Base-by-base conservation (phyloP, 2,888 invertebrate species). In the Idaea straminata region DNA sequence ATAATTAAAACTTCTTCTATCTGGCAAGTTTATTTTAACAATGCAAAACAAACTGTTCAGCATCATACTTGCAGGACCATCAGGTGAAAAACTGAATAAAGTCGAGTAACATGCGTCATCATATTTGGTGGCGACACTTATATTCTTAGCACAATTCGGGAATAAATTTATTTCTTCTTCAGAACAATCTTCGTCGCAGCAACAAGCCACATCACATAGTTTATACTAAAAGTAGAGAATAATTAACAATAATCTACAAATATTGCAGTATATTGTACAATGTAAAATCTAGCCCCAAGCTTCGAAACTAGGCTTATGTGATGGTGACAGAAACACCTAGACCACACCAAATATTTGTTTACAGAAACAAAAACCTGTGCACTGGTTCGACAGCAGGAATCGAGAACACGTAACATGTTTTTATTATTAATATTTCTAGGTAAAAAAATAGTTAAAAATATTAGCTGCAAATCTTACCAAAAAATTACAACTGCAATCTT, bases 191-290 rank as follows among this genome's bases (percentile, higher is more conserved):
- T 77, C 79, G 83, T 98, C 97, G 84, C 98, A 98, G 81, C 97
- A 97, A 81, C 97, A 98, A 83, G 97, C 96, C 64, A 97, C 94
- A 85, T 98, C 97, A 87, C 98, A 98, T 57, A 91, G 88, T 74
- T 92, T 88, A 62, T 86, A 85, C 95, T 96, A 83, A 6, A 87
- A 86, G 62, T 63, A 69, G 10, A 13, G 47, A 47, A 25, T 25
- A 47, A 47, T 47, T 2, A 47, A 61, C 66, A 69, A 57, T 15
- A 70, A 61, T n/a, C 58, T 66, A 64, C 38, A 63, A 47, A 64
- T 58, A 59, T 58, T 36, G 47, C 38, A 25, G 25, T 1, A 25
- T 25, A 25, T 25, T 25, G 25, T 25, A 3, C 25, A 25, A 25
- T 2, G 25, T 63, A 61, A 65, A 4, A 57, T 15, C 3, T 5